Evolutionary conservation across 64 coral and sea anemone genomes (phyloP).

Genomic region (Anthopleura sola): DNA sequence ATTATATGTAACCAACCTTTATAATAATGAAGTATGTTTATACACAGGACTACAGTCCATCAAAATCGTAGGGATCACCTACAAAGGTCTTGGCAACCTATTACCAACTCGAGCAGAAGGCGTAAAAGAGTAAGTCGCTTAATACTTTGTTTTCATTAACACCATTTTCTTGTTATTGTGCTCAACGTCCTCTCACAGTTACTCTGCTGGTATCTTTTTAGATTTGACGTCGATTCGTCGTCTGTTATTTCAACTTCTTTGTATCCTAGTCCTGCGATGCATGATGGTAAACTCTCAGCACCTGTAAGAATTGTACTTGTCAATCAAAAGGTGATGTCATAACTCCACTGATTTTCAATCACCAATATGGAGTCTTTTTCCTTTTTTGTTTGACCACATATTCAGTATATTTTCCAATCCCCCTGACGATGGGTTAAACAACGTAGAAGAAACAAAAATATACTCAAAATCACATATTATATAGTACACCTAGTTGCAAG

Average conservation of each 20-base stretch:
- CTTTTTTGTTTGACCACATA: no score
- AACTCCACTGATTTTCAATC: background rate
- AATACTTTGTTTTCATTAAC: background rate
- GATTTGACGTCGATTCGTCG: slow-evolving; percentile 70
- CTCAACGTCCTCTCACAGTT: background rate
- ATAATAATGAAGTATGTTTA: background rate
- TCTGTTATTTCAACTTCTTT: slow-evolving; percentile 67
- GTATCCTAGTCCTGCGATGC: slow-evolving; percentile 32
- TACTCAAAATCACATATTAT: no score
- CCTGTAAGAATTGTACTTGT: slow-evolving; percentile 61
- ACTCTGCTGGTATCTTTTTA: background rate
- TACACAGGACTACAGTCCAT: background rate
- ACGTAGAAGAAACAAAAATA: no score
- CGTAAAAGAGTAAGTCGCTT: slow-evolving; percentile 32
- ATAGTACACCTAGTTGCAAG: no score
- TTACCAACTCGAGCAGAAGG: slow-evolving; percentile 55
- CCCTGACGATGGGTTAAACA: no score
- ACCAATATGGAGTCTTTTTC: no score
- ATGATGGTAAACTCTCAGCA: slow-evolving; percentile 59
- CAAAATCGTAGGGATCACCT: slow-evolving; percentile 22
- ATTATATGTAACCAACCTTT: no score
- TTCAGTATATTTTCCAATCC: no score
- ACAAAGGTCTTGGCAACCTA: slow-evolving; percentile 28
- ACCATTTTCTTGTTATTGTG: background rate
- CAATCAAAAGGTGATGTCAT: slow-evolving; percentile 57